Evolutionary conservation across 1,140 invertebrate species (phyloP), one percentile per base, ranked within the genome.

Genomic region (Macrocentrus cingulum): DNA sequence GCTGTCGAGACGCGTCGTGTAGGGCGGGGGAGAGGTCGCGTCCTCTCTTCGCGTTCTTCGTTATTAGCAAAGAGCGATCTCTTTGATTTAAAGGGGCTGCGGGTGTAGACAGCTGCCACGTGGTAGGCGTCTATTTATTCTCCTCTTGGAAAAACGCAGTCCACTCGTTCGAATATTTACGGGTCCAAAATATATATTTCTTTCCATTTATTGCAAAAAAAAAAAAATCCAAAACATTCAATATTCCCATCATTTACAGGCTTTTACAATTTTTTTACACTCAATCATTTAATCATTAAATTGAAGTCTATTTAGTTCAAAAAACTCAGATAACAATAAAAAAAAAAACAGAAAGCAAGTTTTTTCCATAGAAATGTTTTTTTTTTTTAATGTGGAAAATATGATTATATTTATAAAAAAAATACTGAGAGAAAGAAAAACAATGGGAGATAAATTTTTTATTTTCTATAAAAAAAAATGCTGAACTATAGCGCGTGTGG

Each of bases 91-190:
- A 64, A 55, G 58, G 48, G 53, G 56, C 32, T 45, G 44, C 37
- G 59, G 49, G 61, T 62, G 59, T 61, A 57, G 61, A 63, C 61
- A 66, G 64, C 64, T 66, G 64, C 59, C 61, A 63, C 54, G 56
- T 59, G 59, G 59, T 58, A 20, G 53, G 45, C 58, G 52, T 65
- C 61, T 63, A 65, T 65, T 65, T 65, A 61, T 63, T 65, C 64
- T 46, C 52, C 64, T 65, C 64, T 59, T 59, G 64, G 61, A 65
- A 63, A 53, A 59, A 57, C 50, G 19, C 20, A 29, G 55, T 50
- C 23, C 51, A 34, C 29, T 6, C 59, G 20, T 56, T 56, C 39
- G 59, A 64, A 65, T 60, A 60, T 65, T 63, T 61, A 61, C 51
- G 23, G 19, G 56, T 23, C 37, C 55, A 42, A 51, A 58, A 34